Conservation (phyloP, 2,888 invertebrate genomes). For the Leptinotarsa juncta region DNA sequence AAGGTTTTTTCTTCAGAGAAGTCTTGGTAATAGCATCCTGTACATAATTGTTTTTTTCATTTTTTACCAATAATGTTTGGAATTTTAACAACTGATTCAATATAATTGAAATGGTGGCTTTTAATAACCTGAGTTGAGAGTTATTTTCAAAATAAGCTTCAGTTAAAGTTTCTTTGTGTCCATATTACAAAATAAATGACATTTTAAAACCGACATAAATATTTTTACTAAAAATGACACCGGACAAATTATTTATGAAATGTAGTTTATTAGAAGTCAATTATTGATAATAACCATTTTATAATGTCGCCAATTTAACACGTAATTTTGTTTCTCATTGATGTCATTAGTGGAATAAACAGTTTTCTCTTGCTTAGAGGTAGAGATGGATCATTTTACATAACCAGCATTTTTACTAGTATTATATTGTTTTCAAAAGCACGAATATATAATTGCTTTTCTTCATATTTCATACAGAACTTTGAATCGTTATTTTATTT, state of each 20-base stretch:
- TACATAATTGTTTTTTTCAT: too few species aligned
- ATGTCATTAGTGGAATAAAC: not conserved
- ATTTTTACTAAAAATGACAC: too few species aligned
- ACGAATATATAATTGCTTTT: not conserved
- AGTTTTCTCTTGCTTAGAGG: not conserved
- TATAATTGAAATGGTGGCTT: too few species aligned
- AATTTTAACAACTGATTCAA: too few species aligned
- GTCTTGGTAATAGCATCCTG: too few species aligned
- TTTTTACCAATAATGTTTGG: too few species aligned
- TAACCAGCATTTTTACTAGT: not conserved
- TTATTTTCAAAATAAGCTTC: not conserved
- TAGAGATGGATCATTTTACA: not conserved
- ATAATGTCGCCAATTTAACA: not conserved
- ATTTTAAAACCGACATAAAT: too few species aligned
- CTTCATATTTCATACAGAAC: not conserved
- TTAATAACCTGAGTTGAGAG: not conserved
- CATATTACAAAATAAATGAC: too few species aligned
- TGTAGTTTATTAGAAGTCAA: not conserved
- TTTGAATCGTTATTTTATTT: conserved; percentile 4
- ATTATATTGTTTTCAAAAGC: not conserved
- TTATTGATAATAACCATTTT: not conserved
- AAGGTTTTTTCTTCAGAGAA: too few species aligned
- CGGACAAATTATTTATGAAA: too few species aligned
- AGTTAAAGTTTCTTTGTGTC: too few species aligned
- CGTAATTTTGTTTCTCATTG: not conserved